Conservation (phyloP, 2,797 vertebrate genomes). For the Darevskia nairensis region DNA sequence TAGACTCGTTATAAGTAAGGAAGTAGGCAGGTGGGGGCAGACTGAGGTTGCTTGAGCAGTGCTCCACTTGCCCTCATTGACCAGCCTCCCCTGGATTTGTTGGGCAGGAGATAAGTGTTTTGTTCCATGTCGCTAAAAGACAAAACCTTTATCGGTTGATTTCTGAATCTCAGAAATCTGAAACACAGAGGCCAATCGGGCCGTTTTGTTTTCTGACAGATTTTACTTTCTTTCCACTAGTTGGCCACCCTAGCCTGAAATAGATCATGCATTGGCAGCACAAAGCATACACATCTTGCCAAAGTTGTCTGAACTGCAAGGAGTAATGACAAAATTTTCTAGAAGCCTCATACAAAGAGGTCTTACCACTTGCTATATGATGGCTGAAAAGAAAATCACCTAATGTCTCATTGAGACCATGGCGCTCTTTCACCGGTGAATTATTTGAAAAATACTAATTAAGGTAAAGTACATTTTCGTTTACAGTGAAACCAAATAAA, state of each 20-base stretch:
- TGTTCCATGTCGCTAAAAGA: too few relatives aligned
- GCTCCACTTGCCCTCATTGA: too few relatives aligned
- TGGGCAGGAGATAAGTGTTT: too few relatives aligned
- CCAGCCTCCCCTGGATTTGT: too few relatives aligned
- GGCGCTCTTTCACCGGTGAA: background rate
- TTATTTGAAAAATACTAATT: background rate
- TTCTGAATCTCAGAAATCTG: too few relatives aligned
- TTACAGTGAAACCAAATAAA: background rate
- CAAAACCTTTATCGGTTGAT: too few relatives aligned
- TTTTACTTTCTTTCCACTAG: background rate
- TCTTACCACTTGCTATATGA: background rate
- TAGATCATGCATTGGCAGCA: background rate
- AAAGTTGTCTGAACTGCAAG: background rate
- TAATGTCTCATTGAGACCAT: background rate
- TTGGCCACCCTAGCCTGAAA: background rate
- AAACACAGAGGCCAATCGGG: too few relatives aligned
- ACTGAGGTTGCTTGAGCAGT: too few relatives aligned
- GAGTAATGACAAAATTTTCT: background rate
- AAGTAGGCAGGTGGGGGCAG: too few relatives aligned
- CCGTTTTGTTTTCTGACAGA: too few relatives aligned
- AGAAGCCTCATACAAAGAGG: background rate
- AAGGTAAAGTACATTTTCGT: background rate
- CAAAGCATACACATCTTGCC: background rate
- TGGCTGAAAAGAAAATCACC: background rate
- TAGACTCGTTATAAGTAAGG: too few relatives aligned